Evolutionary conservation across 2,113 vertebrate species (phyloP), one percentile per base, ranked within the genome.

Genomic region (Daubentonia madagascariensis): DNA sequence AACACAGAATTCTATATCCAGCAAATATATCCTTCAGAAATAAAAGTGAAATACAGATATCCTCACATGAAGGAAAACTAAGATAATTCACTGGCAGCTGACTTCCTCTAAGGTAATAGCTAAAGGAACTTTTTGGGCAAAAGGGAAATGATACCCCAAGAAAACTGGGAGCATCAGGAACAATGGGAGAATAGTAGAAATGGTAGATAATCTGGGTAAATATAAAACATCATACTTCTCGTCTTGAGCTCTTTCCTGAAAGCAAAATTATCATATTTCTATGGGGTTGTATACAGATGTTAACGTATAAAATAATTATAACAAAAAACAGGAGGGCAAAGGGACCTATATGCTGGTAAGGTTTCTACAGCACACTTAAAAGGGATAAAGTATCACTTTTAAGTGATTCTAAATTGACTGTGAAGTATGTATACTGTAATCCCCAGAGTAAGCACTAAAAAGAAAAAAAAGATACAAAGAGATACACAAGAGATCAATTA

Each of bases 191-290:
- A 32, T 4, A 81, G 50, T 6, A 14, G n/a, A 91, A 95, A 65
- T 67, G 37, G 35, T 52, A 85, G 35, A 37, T 76, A 7, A 73
- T 40, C 75, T 67, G 40, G 70, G 37, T 57, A 95, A 95, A 95
- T 37, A 57, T 43, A 91, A 79, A 59, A 43, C 37, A 61, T 43
- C 28, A 11, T 30, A 61, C 28, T 84, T 73, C 57, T n/a, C n/a
- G n/a, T 89, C 70, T 85, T n/a, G 6, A 92, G 84, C 2, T 89
- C n/a, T 85, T 75, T 59, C 23, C 65, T 89, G 40, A 89, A 96
- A 92, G 30, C 54, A 97, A 94, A 85, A 45, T 45, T 67, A 4
- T n/a, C 85, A 63, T 67, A 95, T 23, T 85, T 59, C 50, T 93
- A 37, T 79, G 52, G 54, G 61, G 35, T 40, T 73, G 45, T 63